phyloP scores from a whole-genome alignment of 1,140 invertebrate species.

The Zaprionus lachaisei region DNA sequence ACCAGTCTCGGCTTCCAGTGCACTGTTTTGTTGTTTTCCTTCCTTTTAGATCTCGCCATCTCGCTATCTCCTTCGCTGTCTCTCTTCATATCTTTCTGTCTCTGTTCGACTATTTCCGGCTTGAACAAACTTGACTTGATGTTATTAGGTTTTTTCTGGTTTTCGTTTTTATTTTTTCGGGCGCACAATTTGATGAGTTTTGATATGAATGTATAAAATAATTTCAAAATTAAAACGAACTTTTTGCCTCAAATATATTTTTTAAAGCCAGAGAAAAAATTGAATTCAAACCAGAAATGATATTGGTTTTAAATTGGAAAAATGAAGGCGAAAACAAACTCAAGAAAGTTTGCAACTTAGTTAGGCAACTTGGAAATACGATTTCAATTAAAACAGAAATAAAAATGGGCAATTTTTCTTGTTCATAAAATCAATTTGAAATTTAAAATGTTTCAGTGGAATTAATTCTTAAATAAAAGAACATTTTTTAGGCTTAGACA shows the following conservation, averaged over 20 bases:
- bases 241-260: background rate
- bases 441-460: background rate
- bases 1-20: background rate
- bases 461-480: background rate
- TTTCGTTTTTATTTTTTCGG: constrained; percentile 1
- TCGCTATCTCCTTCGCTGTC: background rate
- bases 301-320: background rate
- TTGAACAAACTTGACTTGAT: constrained; percentile 47
- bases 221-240: constrained; percentile 43
- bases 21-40: background rate
- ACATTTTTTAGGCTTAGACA: background rate
- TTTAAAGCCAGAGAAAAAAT: constrained; percentile 8
- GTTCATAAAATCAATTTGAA: background rate
- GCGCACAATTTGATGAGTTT: constrained; percentile 44
- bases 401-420: background rate
- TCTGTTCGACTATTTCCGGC: constrained; percentile 34
- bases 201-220: constrained; percentile 44
- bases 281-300: constrained; percentile 19
- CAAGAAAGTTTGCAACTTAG: background rate
- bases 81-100: background rate
- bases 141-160: constrained; percentile 43
- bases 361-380: background rate
- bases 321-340: background rate
- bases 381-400: background rate
- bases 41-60: background rate